A percentile compares a stretch with the other conserved stretches of the same genome.
Conservation (phyloP, 2,888 invertebrate species). For the Dynastes tityus region DNA sequence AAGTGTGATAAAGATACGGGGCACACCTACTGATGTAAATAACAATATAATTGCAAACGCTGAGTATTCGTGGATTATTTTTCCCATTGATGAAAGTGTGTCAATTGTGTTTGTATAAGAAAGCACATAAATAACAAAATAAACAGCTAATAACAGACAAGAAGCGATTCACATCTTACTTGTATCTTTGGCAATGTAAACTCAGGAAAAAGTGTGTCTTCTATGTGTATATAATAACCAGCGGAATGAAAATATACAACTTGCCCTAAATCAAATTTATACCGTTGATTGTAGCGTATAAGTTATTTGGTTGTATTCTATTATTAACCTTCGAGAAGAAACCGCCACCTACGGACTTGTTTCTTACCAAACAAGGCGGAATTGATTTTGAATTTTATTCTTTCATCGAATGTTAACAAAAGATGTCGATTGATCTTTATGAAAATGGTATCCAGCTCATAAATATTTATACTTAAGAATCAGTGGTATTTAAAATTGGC, state of each 20-base stretch:
- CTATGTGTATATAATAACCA: conserved; percentile 3
- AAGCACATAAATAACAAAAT: conserved; percentile 15
- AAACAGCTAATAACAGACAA: conserved; percentile 21
- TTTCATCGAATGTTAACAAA: too few species aligned
- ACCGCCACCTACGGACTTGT: not conserved
- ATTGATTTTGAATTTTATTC: too few species aligned
- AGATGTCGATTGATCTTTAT: too few species aligned
- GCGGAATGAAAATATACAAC: conserved; percentile 13
- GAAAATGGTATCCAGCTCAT: too few species aligned
- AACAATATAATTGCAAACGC: not conserved
- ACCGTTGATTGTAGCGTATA: not conserved
- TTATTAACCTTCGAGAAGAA: conserved; percentile 2
- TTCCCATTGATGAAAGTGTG: conserved; percentile 18
- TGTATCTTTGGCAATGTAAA: conserved; percentile 17
- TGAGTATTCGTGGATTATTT: not conserved
- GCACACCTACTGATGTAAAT: not conserved
- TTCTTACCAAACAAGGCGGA: not conserved
- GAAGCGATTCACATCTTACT: not conserved
- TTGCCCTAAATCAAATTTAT: conserved; percentile 10
- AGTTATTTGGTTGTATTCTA: not conserved
- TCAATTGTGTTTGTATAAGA: conserved; percentile 1
- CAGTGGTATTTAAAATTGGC: not conserved
- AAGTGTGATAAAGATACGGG: not conserved
- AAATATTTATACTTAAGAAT: too few species aligned
- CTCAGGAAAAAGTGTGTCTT: not conserved